These are phyloP conservation scores for Notospermus geniculatus DNA, from an alignment of 1,140 invertebrate genomes.

Conservation along the genomic window DNA sequence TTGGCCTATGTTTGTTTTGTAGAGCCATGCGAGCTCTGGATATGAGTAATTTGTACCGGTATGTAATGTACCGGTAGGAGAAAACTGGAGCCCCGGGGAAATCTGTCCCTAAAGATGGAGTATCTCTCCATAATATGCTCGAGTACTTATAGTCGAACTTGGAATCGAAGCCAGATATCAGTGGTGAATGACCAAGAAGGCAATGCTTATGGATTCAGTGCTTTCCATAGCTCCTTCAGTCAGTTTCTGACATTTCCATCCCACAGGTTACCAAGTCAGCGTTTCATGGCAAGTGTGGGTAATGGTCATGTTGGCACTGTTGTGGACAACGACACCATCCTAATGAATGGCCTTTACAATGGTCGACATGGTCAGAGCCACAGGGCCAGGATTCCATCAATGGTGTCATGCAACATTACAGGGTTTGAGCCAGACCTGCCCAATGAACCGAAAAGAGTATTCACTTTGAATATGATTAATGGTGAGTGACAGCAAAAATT, in stretches of 20 bases:
- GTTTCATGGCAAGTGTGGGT: constrained; percentile 48
- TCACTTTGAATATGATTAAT: constrained; percentile 32
- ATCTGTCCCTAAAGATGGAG: too few relatives aligned
- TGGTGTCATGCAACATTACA: constrained; percentile 25
- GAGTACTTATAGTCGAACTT: too few relatives aligned
- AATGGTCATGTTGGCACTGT: constrained; percentile 58
- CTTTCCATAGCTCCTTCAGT: too few relatives aligned
- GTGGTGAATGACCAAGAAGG: too few relatives aligned
- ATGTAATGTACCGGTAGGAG: too few relatives aligned
- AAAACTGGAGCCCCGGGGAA: too few relatives aligned
- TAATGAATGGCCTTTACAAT: constrained; percentile 59
- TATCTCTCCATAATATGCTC: too few relatives aligned
- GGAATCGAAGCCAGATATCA: too few relatives aligned
- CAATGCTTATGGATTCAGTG: too few relatives aligned
- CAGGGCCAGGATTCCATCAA: constrained; percentile 44
- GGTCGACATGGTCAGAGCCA: constrained; percentile 42
- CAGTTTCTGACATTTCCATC: neutral
- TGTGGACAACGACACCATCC: constrained; percentile 52
- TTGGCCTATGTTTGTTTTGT: too few relatives aligned
- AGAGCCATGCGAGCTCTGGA: too few relatives aligned
- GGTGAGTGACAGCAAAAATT: constrained; percentile 19
- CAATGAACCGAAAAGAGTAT: constrained; percentile 12
- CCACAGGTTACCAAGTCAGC: constrained; percentile 30
- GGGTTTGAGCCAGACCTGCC: constrained; percentile 6
- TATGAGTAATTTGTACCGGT: too few relatives aligned